Conservation (phyloP, 2,888 invertebrate species). For the Ophion slaviceki region DNA sequence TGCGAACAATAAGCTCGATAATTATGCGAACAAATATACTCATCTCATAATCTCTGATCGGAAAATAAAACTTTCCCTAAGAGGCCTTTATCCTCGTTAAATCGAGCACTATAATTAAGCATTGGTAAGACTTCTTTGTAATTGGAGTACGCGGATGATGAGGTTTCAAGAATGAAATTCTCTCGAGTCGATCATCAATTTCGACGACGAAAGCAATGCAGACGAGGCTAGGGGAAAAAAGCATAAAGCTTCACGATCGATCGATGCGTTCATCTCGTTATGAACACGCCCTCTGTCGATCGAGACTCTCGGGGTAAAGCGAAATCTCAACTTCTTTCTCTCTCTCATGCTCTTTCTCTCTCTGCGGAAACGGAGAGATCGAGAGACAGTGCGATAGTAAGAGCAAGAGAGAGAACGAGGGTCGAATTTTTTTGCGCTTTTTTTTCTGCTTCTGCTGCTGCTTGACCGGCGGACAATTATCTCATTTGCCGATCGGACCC, state of each 20-base stretch:
- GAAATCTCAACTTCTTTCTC: constrained; percentile 30
- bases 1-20: neutral
- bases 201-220: constrained; percentile 56
- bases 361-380: constrained; percentile 15
- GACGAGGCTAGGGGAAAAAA: constrained; percentile 55
- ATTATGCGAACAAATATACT: neutral
- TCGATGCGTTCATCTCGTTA: constrained; percentile 61
- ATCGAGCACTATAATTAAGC: constrained; percentile 44
- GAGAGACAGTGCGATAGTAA: constrained; percentile 14
- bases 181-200: constrained; percentile 71
- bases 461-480: constrained; percentile 76
- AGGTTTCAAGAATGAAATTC: constrained; percentile 57
- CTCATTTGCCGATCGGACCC: constrained; percentile 82
- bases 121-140: constrained; percentile 23
- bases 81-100: constrained; percentile 23
- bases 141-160: constrained; percentile 26
- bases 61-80: constrained; percentile 6
- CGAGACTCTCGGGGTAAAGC: constrained; percentile 38
- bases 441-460: constrained; percentile 70
- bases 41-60: neutral
- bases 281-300: constrained; percentile 56
- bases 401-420: constrained; percentile 42
- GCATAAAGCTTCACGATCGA: constrained; percentile 52
- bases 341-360: constrained; percentile 8
- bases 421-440: constrained; percentile 70